phyloP scores from a whole-genome alignment of 1,140 invertebrate species.

The Penaeus japonicus region DNA sequence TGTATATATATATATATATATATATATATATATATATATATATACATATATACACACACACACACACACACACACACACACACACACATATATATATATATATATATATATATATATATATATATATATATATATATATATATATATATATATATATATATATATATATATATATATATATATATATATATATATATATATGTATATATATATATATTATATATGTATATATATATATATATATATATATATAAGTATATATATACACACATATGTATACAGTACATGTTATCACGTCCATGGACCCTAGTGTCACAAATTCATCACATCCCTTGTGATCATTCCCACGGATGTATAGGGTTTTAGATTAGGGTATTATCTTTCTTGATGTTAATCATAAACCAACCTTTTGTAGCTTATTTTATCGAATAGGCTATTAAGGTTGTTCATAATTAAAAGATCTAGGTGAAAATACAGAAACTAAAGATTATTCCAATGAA shows the following conservation, averaged over 20 bases:
- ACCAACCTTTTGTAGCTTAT: too few relatives aligned
- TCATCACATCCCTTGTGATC: too few relatives aligned
- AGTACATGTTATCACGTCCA: too few relatives aligned
- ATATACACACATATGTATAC: too few relatives aligned
- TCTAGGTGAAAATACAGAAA: too few relatives aligned
- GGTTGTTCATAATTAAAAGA: too few relatives aligned
- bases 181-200: not conserved
- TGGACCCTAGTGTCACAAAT: too few relatives aligned
- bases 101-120: not conserved
- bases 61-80: not conserved
- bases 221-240: conserved; percentile 7
- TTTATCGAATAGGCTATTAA: too few relatives aligned
- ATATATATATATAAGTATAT: not conserved
- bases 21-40: not conserved
- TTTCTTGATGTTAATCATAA: too few relatives aligned
- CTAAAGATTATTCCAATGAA: too few relatives aligned
- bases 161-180: not conserved
- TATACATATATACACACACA: not conserved
- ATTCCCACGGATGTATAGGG: too few relatives aligned
- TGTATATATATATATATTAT: not conserved
- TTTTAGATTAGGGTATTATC: too few relatives aligned
- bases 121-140: not conserved
- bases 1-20: not conserved
- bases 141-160: conserved; percentile 6
- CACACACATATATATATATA: not conserved